Evolutionary conservation across 2,888 invertebrate species (phyloP).

Genomic region (Calameuta filiformis): DNA sequence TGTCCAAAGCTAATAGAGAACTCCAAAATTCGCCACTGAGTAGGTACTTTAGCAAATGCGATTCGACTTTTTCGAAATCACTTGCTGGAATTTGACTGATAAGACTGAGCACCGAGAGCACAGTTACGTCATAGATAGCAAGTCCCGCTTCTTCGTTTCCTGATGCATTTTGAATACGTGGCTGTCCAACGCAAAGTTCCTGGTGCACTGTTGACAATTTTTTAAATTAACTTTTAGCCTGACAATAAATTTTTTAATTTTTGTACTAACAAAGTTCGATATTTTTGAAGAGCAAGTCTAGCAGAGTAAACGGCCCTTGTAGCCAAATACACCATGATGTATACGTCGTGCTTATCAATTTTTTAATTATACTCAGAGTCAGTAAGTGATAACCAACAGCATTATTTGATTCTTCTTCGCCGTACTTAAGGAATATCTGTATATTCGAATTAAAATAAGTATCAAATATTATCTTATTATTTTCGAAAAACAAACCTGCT

Average conservation of each 20-base stretch:
- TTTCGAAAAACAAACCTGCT: conserved; percentile 28
- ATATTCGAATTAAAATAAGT: neutral
- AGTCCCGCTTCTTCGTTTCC: conserved; percentile 26
- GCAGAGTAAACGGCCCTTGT: conserved; percentile 34
- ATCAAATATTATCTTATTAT: conserved; percentile 1
- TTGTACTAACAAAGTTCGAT: conserved; percentile 23
- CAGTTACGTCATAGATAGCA: conserved; percentile 52
- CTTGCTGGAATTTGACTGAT: conserved; percentile 37
- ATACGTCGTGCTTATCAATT: conserved; percentile 28
- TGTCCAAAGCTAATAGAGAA: conserved; percentile 50
- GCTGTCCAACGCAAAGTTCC: conserved; percentile 41
- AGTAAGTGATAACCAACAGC: conserved; percentile 48
- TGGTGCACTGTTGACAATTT: conserved; percentile 37
- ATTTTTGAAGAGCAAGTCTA: conserved; percentile 41
- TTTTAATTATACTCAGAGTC: conserved; percentile 45
- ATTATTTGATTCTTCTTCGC: conserved; percentile 26
- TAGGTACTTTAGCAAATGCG: conserved; percentile 51
- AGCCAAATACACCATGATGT: conserved; percentile 15
- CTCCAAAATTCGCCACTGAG: conserved; percentile 50
- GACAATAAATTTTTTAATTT: neutral
- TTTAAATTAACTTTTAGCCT: neutral
- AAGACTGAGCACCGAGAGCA: conserved; percentile 41
- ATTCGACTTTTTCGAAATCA: conserved; percentile 45
- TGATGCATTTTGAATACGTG: conserved; percentile 32
- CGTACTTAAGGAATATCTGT: conserved; percentile 48